A percentile compares a stretch with the other conserved stretches of the same genome.
Evolutionary conservation across 2,888 invertebrate genomes (phyloP).

Genomic region (Eilema depressum): DNA sequence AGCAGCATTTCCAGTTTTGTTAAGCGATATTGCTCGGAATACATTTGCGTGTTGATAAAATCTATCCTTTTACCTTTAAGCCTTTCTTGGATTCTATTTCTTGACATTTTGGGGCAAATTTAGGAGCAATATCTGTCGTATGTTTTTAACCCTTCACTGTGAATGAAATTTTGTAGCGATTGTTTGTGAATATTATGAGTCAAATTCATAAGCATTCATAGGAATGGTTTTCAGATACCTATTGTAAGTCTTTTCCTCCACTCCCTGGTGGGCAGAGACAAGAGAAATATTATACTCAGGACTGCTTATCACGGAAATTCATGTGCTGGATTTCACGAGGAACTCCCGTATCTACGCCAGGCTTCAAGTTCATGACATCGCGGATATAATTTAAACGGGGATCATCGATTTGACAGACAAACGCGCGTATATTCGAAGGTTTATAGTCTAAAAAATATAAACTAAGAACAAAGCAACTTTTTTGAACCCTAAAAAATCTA

Average conservation of each 20-base stretch:
- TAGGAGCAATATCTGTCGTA: background rate
- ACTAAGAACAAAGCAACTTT: background rate
- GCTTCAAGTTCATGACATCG: rapidly evolving
- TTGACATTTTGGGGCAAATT: background rate
- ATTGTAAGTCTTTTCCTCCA: too few species aligned
- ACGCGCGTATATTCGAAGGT: too few species aligned
- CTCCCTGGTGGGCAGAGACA: too few species aligned
- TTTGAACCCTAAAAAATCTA: background rate
- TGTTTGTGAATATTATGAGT: background rate
- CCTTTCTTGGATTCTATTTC: background rate
- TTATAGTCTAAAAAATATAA: background rate
- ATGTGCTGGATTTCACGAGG: too few species aligned
- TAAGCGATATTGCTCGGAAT: background rate
- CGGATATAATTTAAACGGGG: too few species aligned
- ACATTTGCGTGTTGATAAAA: slow-evolving; percentile 7
- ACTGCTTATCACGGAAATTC: too few species aligned
- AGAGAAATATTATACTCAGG: too few species aligned
- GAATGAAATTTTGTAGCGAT: background rate
- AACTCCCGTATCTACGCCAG: too few species aligned
- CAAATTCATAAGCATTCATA: background rate
- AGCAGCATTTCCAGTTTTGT: background rate
- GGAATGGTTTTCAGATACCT: too few species aligned
- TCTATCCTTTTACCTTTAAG: slow-evolving; percentile 2
- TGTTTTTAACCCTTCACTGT: background rate
- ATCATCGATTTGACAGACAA: too few species aligned